Evolutionary conservation across 1,140 invertebrate species (phyloP), one percentile per base, ranked within the genome.

Genomic region (Portunus trituberculatus): DNA sequence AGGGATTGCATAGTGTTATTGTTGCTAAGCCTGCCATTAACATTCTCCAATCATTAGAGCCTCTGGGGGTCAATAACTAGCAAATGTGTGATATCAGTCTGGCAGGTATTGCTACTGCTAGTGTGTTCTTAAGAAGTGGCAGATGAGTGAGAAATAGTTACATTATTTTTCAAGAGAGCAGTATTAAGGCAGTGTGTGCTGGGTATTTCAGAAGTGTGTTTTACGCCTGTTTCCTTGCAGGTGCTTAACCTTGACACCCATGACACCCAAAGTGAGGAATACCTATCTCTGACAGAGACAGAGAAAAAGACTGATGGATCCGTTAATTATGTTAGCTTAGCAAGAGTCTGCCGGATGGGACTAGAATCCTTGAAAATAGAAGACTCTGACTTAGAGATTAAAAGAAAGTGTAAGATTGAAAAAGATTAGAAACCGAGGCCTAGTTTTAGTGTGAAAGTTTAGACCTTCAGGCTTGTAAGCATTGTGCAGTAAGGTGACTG

Each of bases 141-240:
- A 76, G 67, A 7, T 76, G 67, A 76, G 20, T 76, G 67, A 76
- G 67, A 76, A n/a, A 76, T 25, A 7, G n/a, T 76, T 12, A 76
- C 67, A 76, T 76, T 3, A 76, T 76, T 8, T 76, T 76, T 76
- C 12, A 76, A 76, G 67, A 76, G 67, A 76, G 67, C 12, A 76
- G n/a, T 76, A 3, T 25, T 76, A n/a, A 39, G 67, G 20, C 20
- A 76, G 67, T 76, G n/a, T 7, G 67, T 76, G 67, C 6, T n/a
- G n/a, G 67, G 67, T 76, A 76, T 76, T 76, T 76, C 67, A 76
- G 67, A 76, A 76, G 67, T 76, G 10, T 76, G 67, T 76, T 76
- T 39, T 76, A 76, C 20, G 8, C 67, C 67, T n/a, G 67, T 76
- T 76, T 76, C 67, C 67, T 76, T 76, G 67, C 67, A 76, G 67